Evolutionary conservation across 2,113 vertebrate genomes (phyloP), one percentile per base, ranked within the genome.

Genomic region (Porphyrio hochstetteri): DNA sequence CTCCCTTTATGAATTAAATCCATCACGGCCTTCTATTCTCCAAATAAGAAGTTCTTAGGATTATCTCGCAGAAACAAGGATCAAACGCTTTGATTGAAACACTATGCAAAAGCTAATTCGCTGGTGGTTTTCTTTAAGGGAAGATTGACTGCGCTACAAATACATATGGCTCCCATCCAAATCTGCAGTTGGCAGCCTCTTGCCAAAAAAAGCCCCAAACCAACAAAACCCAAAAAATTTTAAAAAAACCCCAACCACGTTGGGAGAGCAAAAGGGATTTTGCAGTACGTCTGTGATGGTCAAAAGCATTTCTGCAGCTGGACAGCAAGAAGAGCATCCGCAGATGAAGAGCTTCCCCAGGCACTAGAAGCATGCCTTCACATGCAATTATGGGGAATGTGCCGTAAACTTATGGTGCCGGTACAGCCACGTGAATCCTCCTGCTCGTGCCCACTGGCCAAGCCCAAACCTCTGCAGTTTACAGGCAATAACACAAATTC

Each of bases 1-100:
- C 97, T 97, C 97, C 95, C 98, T 98, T 98, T 98, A 98, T 98
- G 98, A 98, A 98, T 98, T 98, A 98, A 98, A 98, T 98, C 98
- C 98, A 98, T 98, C 98, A 98, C 93, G 95, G 97, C 92, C 98
- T 96, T 97, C 98, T 98, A 97, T 98, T 98, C 98, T 98, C 97
- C 97, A 98, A 97, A 98, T 98, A 98, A 98, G 97, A 98, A 98
- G 97, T 98, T 98, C 97, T 98, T 96, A 89, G 98, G 98, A 98
- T 98, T 98, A 98, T 98, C 98, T 98, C 88, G 69, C 98, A 98
- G 97, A 98, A 98, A 98, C 98, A 98, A 98, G 98, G 98, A 98
- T 98, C 98, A 98, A 98, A 98, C 96, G 97, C 97, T 98, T 97
- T 98, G 98, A 98, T 97, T 98, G 97, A 98, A 98, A 98, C 96